Percentiles rank a stretch among this genome's conserved stretches.
phyloP scores from a whole-genome alignment of 2,888 invertebrate genomes.

The Melanostoma mellinum region DNA sequence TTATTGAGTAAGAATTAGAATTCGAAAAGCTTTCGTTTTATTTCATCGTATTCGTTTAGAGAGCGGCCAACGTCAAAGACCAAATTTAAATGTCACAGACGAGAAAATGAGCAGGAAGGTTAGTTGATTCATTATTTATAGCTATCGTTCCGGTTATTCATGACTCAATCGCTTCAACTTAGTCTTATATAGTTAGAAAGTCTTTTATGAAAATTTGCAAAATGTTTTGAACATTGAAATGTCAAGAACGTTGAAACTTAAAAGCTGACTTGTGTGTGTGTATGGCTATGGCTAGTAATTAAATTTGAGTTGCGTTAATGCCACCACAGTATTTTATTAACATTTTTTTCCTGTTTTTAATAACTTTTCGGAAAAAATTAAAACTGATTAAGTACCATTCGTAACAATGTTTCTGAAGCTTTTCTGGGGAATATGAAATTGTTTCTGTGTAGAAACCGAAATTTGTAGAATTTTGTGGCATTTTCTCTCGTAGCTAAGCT shows the following conservation, averaged over 20 bases:
- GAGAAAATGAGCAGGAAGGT: neutral
- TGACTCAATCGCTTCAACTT: slow-evolving; percentile 26
- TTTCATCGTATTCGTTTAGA: neutral
- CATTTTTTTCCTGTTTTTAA: too few species aligned
- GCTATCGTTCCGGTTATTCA: slow-evolving; percentile 46
- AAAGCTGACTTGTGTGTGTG: neutral
- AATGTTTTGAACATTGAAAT: neutral
- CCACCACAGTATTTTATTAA: too few species aligned
- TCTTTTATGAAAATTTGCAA: neutral
- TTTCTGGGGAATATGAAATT: too few species aligned
- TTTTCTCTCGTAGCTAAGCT: too few species aligned
- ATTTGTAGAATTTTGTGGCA: too few species aligned
- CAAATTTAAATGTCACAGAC: slow-evolving; percentile 15
- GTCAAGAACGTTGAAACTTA: slow-evolving; percentile 4
- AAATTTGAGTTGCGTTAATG: too few species aligned
- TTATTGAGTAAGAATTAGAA: slow-evolving; percentile 60
- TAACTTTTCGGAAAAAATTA: too few species aligned
- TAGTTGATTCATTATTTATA: slow-evolving; percentile 52
- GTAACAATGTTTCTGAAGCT: too few species aligned
- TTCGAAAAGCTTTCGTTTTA: slow-evolving; percentile 32
- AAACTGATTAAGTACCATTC: too few species aligned
- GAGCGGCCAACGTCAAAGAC: neutral
- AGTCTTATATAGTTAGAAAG: neutral
- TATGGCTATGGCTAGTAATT: neutral
- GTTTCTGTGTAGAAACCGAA: too few species aligned